Base-by-base conservation (phyloP, 2,113 vertebrate genomes). In the Hydropotes inermis region DNA sequence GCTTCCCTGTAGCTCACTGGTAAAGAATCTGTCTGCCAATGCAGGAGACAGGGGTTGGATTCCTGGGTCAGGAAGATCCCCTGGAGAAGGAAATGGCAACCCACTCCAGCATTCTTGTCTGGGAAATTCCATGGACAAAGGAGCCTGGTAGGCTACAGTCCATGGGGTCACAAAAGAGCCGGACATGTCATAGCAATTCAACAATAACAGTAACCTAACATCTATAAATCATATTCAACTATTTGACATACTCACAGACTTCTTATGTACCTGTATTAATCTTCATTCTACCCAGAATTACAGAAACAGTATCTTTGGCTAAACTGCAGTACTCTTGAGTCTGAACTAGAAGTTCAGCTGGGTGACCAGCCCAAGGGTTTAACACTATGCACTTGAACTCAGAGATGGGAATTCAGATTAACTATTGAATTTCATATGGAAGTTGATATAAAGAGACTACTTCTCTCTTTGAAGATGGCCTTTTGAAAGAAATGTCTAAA, bases 401-500 rank as follows among this genome's bases (percentile, higher is more conserved):
- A 57, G 76, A 90, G 45, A 88, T 43, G 4, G 54, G 60, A 82
- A 64, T 50, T 70, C 82, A 93, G 47, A 86, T n/a, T 43, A 82
- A 86, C 87, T 88, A 45, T 0, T 81, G 33, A 95, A 96, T 92
- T 76, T 88, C 54, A 67, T 21, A n/a, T 60, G 27, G 10, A 54
- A 84, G 39, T 83, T 67, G 78, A 61, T 52, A 58, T 36, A 85
- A 47, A 94, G 43, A 83, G 36, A 70, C 45, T 0, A 21, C 10
- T n/a, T 81, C 45, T 91, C 17, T 90, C 84, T 95, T 95, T 78
- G 4, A 83, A 87, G 52, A 64, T 33, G 30, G 30, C 19, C 14
- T 30, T 91, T 85, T 5, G 4, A 67, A 85, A 94, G 13, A 86
- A 84, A 61, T n/a, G 33, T 64, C 83, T 97, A 91, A 96, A 85